A percentile compares a stretch with the other conserved stretches of the same genome.
Conservation (phyloP, 2,113 vertebrate species). For the Anarrhichthys ocellatus region DNA sequence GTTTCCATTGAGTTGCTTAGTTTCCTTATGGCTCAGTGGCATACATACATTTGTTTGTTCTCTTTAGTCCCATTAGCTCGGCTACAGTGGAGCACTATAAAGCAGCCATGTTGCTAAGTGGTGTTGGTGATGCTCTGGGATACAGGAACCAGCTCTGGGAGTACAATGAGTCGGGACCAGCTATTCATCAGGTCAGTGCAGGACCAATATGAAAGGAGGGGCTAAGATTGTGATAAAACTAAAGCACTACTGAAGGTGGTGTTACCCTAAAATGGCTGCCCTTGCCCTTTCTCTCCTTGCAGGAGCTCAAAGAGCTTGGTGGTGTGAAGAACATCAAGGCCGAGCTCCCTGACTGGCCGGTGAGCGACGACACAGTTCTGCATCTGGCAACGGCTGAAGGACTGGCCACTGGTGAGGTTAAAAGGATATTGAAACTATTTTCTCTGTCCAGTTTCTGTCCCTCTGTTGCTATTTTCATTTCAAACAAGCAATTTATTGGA, state of each 20-base stretch:
- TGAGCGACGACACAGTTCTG: slow-evolving; percentile 88
- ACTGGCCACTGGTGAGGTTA: slow-evolving; percentile 84
- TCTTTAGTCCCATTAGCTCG: too few species aligned
- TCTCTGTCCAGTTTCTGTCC: background rate
- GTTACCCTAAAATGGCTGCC: too few species aligned
- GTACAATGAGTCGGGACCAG: too few species aligned
- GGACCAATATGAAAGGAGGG: too few species aligned
- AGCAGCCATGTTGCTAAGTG: too few species aligned
- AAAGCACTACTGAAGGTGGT: too few species aligned
- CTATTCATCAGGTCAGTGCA: too few species aligned
- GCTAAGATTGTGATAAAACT: too few species aligned
- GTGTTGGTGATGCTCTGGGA: too few species aligned
- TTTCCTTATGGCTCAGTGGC: background rate
- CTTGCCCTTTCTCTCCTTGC: background rate
- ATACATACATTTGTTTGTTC: too few species aligned
- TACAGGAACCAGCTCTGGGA: too few species aligned
- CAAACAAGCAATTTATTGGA: slow-evolving; percentile 41
- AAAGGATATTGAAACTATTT: background rate
- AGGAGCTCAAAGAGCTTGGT: slow-evolving; percentile 84
- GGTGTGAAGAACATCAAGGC: slow-evolving; percentile 81
- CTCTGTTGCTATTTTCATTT: slow-evolving; percentile 1
- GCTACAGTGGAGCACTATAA: too few species aligned
- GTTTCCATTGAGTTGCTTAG: background rate
- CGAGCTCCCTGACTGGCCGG: slow-evolving; percentile 80
- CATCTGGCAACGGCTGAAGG: slow-evolving; percentile 88